Percentiles rank a stretch among this genome's conserved stretches.
phyloP scores from a whole-genome alignment of 2,888 invertebrate genomes.

The Lingula anatina region DNA sequence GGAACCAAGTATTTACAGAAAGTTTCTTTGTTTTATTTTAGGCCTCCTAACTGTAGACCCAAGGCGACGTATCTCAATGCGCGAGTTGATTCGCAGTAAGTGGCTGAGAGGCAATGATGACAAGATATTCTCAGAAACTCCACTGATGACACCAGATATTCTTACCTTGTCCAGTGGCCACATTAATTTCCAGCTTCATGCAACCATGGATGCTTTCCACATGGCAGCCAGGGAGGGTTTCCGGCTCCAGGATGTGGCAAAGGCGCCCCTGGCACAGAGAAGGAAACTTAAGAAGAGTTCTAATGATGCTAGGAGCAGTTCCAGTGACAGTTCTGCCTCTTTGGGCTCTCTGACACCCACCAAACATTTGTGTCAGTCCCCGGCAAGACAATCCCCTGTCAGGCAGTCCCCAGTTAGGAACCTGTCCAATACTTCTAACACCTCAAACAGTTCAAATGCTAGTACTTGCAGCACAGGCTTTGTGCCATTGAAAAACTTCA shows the following conservation, averaged over 20 bases:
- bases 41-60: constrained; percentile 78
- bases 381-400: not conserved
- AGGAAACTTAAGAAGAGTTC: constrained; percentile 57
- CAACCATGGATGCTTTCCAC: constrained; percentile 66
- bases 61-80: constrained; percentile 64
- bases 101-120: constrained; percentile 59
- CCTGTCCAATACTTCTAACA: constrained; percentile 25
- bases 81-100: constrained; percentile 63
- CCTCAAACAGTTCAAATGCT: constrained; percentile 24
- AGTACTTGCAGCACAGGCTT: constrained; percentile 36
- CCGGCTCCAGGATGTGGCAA: constrained; percentile 66
- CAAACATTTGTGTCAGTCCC: constrained; percentile 9
- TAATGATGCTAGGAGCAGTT: constrained; percentile 32
- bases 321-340: constrained; percentile 39
- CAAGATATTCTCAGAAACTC: constrained; percentile 53
- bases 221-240: constrained; percentile 69
- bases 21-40: no score
- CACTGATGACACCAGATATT: constrained; percentile 63
- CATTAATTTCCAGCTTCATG: constrained; percentile 59
- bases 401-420: constrained; percentile 27
- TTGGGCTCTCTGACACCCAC: constrained; percentile 17
- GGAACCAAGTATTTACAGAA: no score
- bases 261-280: constrained; percentile 67
- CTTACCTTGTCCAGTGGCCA: constrained; percentile 53
- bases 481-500: constrained; percentile 17